Base-by-base conservation (phyloP, 2,888 invertebrate genomes). In the Adineta ricciae region DNA sequence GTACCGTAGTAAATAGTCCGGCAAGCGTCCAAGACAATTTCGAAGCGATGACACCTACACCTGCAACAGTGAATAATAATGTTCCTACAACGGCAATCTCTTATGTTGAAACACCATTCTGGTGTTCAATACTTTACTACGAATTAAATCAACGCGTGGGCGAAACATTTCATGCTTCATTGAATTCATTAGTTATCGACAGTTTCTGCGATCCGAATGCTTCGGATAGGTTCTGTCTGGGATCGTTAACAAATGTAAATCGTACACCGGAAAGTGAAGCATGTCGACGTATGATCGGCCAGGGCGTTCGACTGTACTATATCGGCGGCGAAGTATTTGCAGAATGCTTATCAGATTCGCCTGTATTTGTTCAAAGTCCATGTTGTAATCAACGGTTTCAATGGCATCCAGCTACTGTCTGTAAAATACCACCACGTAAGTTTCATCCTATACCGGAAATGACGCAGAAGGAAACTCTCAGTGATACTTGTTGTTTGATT, bases 131-230 rank as follows among this genome's bases (percentile, higher is more conserved):
- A 86, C 96, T 96, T 1, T 99, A 99, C 90, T 99, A 98, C 89
- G 99, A 99, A 90, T 92, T 99, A 87, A 99, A 99, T 91, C 96
- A 96, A 89, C 93, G 98, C 83, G 97, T 99, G 11, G 99, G 99
- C 2, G 98, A 99, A 91, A 95, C 96, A 90, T 90, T 91, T 88
- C 89, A 91, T 88, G 91, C 91, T 7, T 90, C 90, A 3, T 88
- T 89, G 73, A 88, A 89, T 27, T 89, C 89, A 41, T 95, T 99
- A 1, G 95, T 96, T 85, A 96, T 99, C 0, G 99, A 99, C 90
- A 99, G 99, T 19, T 99, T 97, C 90, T 99, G 99, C 86, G 97
- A 99, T 91, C 99, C 99, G 0, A 96, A 95, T 87, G 96, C 96
- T 90, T 94, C 95, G 86, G 96, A 96, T 90, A 93, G 99, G 84